phyloP scores from a whole-genome alignment of 1,140 invertebrate genomes.

The Drosophila tsacasi region DNA sequence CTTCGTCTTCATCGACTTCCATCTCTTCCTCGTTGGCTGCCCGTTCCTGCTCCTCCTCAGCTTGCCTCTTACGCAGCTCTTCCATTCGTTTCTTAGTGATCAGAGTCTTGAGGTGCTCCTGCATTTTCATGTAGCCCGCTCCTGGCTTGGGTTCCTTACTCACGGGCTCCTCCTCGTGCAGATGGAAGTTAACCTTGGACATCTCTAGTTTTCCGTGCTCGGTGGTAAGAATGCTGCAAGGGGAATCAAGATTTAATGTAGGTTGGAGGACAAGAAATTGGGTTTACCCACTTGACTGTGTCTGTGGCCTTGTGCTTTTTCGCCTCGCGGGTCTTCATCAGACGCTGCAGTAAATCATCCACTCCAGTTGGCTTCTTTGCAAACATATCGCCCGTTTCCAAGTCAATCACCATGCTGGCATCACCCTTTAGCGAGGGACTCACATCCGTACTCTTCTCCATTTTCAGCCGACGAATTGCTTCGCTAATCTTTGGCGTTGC shows the following conservation, averaged over 20 bases:
- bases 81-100: constrained; percentile 86
- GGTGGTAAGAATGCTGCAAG: constrained; percentile 70
- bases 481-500: constrained; percentile 58
- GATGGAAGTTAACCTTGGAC: constrained; percentile 79
- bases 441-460: constrained; percentile 57
- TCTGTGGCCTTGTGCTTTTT: constrained; percentile 74
- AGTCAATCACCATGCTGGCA: constrained; percentile 87
- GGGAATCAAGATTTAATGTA: not conserved
- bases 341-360: constrained; percentile 86
- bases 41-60: constrained; percentile 73
- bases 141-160: constrained; percentile 87
- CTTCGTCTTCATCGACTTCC: constrained; percentile 61
- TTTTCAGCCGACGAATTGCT: constrained; percentile 51
- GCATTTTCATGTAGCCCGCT: constrained; percentile 86
- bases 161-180: constrained; percentile 70
- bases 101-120: constrained; percentile 87
- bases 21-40: constrained; percentile 51
- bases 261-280: no score
- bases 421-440: constrained; percentile 85
- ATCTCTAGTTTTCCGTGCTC: constrained; percentile 78
- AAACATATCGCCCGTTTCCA: constrained; percentile 83
- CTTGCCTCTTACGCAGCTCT: constrained; percentile 86
- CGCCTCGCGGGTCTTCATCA: constrained; percentile 86
- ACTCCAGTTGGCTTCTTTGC: constrained; percentile 85
- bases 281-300: constrained; percentile 65